Evolutionary conservation across 2,113 vertebrate species (phyloP), one percentile per base, ranked within the genome.

Genomic region (Phrynosoma blainvillii): DNA sequence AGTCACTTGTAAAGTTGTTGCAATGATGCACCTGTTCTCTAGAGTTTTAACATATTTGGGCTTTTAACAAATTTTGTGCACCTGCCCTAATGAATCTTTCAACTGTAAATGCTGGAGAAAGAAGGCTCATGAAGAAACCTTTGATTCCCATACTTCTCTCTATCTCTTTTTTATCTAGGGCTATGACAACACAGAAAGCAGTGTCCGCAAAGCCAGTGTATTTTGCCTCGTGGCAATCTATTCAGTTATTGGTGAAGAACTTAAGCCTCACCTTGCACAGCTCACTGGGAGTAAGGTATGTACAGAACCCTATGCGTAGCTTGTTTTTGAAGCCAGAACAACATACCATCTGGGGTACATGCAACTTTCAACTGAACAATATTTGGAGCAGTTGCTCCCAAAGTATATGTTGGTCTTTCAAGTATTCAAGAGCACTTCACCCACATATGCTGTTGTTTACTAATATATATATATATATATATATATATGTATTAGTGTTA

Each of bases 141-240:
- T 90, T 93, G 85, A 89, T 87, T 93, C 87, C 84, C 84, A 27
- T 75, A 89, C 86, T n/a, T 14, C 87, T 47, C 18, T 93, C 27
- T 42, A 36, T 36, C 36, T 1, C 84, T 77, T 52, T 89, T 93
- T 66, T 21, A 13, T 47, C 25, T 87, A 99, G 98, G 98, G 98
- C 89, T 99, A 99, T n/a, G 98, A 99, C 92, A 98, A 99, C 94
- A 98, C 98, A 0, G 98, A 99, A 95, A 99, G 98, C 95, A 99
- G 98, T 0, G 98, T 99, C 92, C 97, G 98, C 79, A 99, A 99
- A 96, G 98, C 98, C 93, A 98, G 98, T 1, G 98, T 99, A 32
- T 99, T 99, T 96, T 99, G 98, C 95, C 96, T 99, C 18, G 98
- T 99, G 93, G 98, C 98, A 62, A 97, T 99, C 94, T 99, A 99